Percentiles rank a stretch among this genome's conserved stretches.
Conservation (phyloP, 2,888 invertebrate species). For the Scaptomyza caliginosa region DNA sequence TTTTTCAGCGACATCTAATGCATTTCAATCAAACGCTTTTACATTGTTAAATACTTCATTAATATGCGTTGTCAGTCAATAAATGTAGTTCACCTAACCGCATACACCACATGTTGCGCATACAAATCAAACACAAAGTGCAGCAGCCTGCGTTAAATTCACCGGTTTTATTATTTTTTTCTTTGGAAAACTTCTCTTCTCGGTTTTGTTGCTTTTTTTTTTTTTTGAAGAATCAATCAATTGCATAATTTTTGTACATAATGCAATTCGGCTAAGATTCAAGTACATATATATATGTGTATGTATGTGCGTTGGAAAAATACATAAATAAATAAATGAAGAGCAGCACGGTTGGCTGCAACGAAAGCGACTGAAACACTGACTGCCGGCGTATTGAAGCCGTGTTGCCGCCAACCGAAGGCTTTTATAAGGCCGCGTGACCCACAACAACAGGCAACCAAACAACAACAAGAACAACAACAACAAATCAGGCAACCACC, state of each 20-base stretch:
- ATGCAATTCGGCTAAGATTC: conserved; percentile 7
- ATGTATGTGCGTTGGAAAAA: no score
- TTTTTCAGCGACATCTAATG: conserved; percentile 1
- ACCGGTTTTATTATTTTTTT: no score
- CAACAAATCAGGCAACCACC: conserved; percentile 73
- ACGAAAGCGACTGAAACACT: conserved; percentile 59
- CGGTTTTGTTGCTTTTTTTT: conserved; percentile 1
- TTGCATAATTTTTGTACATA: conserved; percentile 62
- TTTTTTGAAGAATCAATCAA: no score
- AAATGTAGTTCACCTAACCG: conserved; percentile 48
- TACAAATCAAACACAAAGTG: conserved; percentile 25
- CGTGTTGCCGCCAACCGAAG: conserved; percentile 58
- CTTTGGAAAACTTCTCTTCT: background rate
- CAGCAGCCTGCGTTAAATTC: background rate
- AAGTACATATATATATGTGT: no score
- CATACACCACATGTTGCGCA: conserved; percentile 67
- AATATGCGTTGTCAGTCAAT: conserved; percentile 32
- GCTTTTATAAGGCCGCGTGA: conserved; percentile 76
- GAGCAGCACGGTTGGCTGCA: conserved; percentile 37
- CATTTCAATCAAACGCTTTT: conserved; percentile 18
- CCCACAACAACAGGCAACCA: conserved; percentile 60
- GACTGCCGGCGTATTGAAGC: conserved; percentile 81
- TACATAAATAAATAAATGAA: conserved; percentile 19
- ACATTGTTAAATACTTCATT: conserved; percentile 19
- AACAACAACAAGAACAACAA: conserved; percentile 53